Percentiles rank a stretch among this genome's conserved stretches.
Conservation (phyloP, 2,113 vertebrate species). For the Hydrolagus affinis region DNA sequence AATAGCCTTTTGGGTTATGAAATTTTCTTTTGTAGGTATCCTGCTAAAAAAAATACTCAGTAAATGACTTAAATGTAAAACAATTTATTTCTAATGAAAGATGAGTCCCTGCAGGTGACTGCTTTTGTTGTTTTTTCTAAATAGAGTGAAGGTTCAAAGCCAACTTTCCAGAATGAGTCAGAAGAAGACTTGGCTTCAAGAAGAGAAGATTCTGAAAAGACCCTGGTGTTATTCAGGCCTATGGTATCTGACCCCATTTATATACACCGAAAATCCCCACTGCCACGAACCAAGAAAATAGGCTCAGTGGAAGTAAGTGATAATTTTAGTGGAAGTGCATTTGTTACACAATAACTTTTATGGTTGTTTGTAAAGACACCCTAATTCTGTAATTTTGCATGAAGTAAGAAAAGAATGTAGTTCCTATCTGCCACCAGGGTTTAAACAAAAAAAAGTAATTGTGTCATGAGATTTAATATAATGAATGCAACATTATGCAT, state of each 20-base stretch:
- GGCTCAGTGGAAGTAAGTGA: slow-evolving; percentile 75
- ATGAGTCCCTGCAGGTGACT: not conserved
- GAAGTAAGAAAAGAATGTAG: not conserved
- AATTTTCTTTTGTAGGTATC: no score
- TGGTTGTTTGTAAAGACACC: not conserved
- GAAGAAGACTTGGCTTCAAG: slow-evolving; percentile 65
- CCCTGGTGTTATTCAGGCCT: slow-evolving; percentile 69
- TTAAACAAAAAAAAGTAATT: not conserved
- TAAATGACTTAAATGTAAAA: no score
- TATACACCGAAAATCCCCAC: slow-evolving; percentile 77
- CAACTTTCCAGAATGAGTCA: slow-evolving; percentile 57
- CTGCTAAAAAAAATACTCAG: no score
- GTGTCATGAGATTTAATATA: not conserved
- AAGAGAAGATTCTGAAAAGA: slow-evolving; percentile 70
- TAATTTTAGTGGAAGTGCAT: not conserved
- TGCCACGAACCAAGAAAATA: slow-evolving; percentile 73
- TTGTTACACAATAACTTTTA: not conserved
- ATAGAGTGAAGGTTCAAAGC: slow-evolving; percentile 67
- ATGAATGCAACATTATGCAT: not conserved
- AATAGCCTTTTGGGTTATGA: no score
- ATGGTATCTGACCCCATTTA: slow-evolving; percentile 83
- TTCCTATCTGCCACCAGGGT: not conserved
- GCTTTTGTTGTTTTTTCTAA: slow-evolving; percentile 32
- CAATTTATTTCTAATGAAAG: no score
- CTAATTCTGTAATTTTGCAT: not conserved